Conservation (phyloP, 2,888 invertebrate genomes). For the Amphimallon solstitiale region DNA sequence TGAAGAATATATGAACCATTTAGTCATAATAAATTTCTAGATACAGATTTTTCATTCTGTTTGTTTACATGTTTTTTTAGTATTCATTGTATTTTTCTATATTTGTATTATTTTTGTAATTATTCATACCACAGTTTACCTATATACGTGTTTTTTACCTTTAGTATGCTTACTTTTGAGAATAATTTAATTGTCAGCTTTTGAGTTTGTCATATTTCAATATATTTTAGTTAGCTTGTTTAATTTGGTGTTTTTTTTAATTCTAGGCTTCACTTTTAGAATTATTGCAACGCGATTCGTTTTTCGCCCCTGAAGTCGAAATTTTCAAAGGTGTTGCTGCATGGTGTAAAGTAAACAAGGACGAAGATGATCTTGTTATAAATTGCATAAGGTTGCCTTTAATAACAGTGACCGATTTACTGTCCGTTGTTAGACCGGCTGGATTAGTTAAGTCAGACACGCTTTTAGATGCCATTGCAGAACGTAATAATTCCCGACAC, state of each 20-base stretch:
- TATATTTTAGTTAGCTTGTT: neutral
- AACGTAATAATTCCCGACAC: slow-evolving; percentile 81
- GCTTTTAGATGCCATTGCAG: slow-evolving; percentile 93
- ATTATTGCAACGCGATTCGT: slow-evolving; percentile 90
- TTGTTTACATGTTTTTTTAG: no score
- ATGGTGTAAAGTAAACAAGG: slow-evolving; percentile 86
- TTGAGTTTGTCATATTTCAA: neutral
- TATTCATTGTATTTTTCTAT: no score
- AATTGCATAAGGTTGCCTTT: slow-evolving; percentile 83
- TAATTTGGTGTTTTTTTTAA: neutral
- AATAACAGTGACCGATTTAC: slow-evolving; percentile 86
- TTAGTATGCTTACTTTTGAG: no score
- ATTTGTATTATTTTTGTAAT: no score
- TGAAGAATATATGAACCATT: no score
- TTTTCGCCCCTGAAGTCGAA: slow-evolving; percentile 95
- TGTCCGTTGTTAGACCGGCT: slow-evolving; percentile 89
- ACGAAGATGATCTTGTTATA: slow-evolving; percentile 60
- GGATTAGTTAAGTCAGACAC: slow-evolving; percentile 87
- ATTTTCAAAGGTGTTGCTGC: slow-evolving; percentile 90
- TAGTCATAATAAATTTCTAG: no score
- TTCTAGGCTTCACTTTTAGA: slow-evolving; percentile 80
- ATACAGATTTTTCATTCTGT: no score
- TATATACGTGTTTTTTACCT: no score
- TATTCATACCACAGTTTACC: no score
- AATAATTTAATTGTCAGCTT: neutral